Evolutionary conservation across 53 echinoderm and acorn worm genomes (phyloP), one percentile per base, ranked within the genome.

Genomic region (Actinopyga echinites): DNA sequence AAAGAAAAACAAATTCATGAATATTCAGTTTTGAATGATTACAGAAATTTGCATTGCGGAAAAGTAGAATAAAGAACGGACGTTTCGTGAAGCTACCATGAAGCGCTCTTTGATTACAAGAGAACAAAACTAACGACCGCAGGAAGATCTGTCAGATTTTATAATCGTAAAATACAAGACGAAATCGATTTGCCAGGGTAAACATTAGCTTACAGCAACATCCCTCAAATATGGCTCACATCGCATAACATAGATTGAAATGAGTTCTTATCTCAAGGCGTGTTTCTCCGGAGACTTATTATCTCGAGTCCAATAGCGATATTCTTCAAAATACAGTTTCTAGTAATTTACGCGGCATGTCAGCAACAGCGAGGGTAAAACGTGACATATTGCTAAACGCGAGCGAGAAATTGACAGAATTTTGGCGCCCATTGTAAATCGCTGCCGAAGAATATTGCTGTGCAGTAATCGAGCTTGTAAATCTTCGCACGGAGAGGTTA

Each of bases 401-500:
- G 53, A 56, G 52, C 52, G 26, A 44, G 78, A 78, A 45, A 78
- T 78, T 78, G 78, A 78, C 78, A 78, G 78, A 78, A 78, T 78
- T 78, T 78, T 78, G 78, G 78, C 78, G 78, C 78, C 78, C 57
- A 55, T 55, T 55, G 78, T 78, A 78, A 78, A 78, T 78, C 78
- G 78, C 54, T 45, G 30, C 33, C 30, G 57, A 54, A 23, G 45
- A 78, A 78, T 78, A 78, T 78, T 78, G 78, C 78, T 28, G 52
- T 28, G 55, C 55, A 55, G 5, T 56, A 55, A 29, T 23, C 32
- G 52, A 55, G 57, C 30, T 78, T 57, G 45, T 78, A 78, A 78
- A 78, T 78, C 78, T 78, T 78, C 54, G 26, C 33, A 56, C 45
- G 56, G 78, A 44, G 71, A 71, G 71, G 71, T 71, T 71, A 71